phyloP scores from a whole-genome alignment of 2,888 invertebrate genomes.

The Campopleginae sp. region DNA sequence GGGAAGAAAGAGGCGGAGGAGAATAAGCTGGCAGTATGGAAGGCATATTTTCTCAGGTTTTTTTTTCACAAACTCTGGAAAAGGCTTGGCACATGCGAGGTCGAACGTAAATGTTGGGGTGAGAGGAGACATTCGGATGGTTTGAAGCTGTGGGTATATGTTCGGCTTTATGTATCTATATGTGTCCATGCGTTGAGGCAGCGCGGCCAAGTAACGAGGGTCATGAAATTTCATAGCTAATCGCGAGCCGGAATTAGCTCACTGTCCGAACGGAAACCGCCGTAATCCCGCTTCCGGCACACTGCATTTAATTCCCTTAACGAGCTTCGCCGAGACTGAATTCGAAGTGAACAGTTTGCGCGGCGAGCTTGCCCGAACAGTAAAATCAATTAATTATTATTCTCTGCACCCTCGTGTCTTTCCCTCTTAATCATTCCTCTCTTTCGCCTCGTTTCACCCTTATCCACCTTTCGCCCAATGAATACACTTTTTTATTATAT shows the following conservation, averaged over 20 bases:
- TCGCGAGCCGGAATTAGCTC: slow-evolving; percentile 75
- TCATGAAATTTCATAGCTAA: slow-evolving; percentile 77
- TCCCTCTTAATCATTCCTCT: neutral
- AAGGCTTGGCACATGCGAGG: slow-evolving; percentile 1
- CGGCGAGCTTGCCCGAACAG: slow-evolving; percentile 70
- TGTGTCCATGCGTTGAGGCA: slow-evolving; percentile 39
- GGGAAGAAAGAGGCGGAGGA: slow-evolving; percentile 24
- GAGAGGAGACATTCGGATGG: slow-evolving; percentile 36
- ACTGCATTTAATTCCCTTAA: slow-evolving; percentile 77
- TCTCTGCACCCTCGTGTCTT: slow-evolving; percentile 65
- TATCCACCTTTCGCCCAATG: neutral
- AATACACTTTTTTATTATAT: neutral
- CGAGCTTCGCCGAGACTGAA: slow-evolving; percentile 71
- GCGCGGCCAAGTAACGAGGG: slow-evolving; percentile 68
- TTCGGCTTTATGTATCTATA: slow-evolving; percentile 15
- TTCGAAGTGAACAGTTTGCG: slow-evolving; percentile 59
- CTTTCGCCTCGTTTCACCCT: neutral
- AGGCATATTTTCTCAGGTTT: slow-evolving; percentile 56
- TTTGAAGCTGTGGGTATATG: neutral
- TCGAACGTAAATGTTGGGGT: slow-evolving; percentile 17
- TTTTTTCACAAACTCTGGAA: slow-evolving; percentile 15
- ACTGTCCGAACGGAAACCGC: slow-evolving; percentile 73
- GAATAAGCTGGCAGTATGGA: slow-evolving; percentile 51
- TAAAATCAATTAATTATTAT: slow-evolving; percentile 78
- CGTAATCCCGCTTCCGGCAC: slow-evolving; percentile 74